Evolutionary conservation across 2,113 vertebrate species (phyloP), one percentile per base, ranked within the genome.

Genomic region (Thamnaconus septentrionalis): DNA sequence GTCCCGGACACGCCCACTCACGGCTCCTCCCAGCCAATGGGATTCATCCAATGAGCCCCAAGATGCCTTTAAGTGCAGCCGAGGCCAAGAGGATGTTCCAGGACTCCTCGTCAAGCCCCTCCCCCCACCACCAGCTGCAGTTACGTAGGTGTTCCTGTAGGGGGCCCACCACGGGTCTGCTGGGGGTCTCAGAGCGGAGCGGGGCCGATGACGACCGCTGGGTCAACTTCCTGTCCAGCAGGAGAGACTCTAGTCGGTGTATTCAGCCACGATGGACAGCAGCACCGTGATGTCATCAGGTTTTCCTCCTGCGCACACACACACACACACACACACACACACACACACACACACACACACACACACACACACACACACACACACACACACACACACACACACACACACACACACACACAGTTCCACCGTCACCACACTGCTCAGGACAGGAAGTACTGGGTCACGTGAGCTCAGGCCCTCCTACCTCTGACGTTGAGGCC

Each of bases 271-370:
- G 43, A 99, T 97, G 5, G 97, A 99, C 43, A 99, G 93, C 44
- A 99, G 94, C 87, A 99, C 97, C 6, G 97, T 99, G 92, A 99
- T 99, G 90, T 99, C 97, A 53, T 99, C 97, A 73, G 97, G 97
- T 78, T 99, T 99, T 53, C 97, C 97, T 88, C 97, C 97, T 99
- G 88, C 43, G 74, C 80, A 69, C 41, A 73, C 58, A 53, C 57
- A 1, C 48, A 50, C 18, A 51, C 4, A 51, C 57, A 1, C 48
- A 50, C 18, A 51, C 4, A 51, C 80, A 69, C 41, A 73, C 58
- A 53, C 57, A 1, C 48, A 50, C 18, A 51, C 4, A 51, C 80
- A 69, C 41, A 73, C 58, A 53, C 57, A 1, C 48, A 50, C 18
- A 51, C 4, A 51, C 80, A 69, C 41, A 73, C 58, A 53, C 57